A percentile compares a stretch with the other conserved stretches of the same genome.
Evolutionary conservation across 2,113 vertebrate genomes (phyloP).

Genomic region (Callithrix jacchus): DNA sequence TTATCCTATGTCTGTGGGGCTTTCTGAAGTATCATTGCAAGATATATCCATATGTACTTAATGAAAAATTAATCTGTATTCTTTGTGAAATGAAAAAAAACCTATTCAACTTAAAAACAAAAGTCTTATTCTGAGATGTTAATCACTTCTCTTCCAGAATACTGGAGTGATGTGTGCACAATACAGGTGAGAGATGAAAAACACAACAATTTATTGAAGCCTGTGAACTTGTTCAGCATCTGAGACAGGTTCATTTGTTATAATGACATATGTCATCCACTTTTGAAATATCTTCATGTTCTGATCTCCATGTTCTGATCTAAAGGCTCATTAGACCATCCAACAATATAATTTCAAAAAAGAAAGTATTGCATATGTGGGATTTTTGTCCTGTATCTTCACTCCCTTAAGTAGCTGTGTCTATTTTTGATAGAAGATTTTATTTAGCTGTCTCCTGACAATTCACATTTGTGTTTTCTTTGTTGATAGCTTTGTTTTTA

Average conservation of each 20-base stretch:
- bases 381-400: not conserved
- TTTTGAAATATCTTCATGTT: not conserved
- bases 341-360: conserved; percentile 17
- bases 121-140: conserved; percentile 46
- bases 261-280: not conserved
- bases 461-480: conserved; percentile 6
- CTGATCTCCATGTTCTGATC: not conserved
- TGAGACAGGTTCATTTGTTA: not conserved
- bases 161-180: not conserved
- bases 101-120: conserved; percentile 47
- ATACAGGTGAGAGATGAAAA: not conserved
- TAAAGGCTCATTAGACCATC: not conserved
- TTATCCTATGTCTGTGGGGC: conserved; percentile 51
- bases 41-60: conserved; percentile 68
- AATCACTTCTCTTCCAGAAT: conserved; percentile 34
- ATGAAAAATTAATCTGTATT: conserved; percentile 76
- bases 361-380: not conserved
- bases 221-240: conserved; percentile 48
- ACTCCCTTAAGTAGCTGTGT: not conserved
- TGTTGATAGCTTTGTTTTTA: not conserved
- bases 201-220: not conserved
- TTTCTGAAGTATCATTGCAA: conserved; percentile 69
- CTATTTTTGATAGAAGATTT: not conserved
- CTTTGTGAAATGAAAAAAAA: conserved; percentile 62
- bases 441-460: not conserved